These are phyloP conservation scores for Melopsittacus undulatus DNA, from an alignment of 2,797 vertebrate species.

Conservation along the genomic window DNA sequence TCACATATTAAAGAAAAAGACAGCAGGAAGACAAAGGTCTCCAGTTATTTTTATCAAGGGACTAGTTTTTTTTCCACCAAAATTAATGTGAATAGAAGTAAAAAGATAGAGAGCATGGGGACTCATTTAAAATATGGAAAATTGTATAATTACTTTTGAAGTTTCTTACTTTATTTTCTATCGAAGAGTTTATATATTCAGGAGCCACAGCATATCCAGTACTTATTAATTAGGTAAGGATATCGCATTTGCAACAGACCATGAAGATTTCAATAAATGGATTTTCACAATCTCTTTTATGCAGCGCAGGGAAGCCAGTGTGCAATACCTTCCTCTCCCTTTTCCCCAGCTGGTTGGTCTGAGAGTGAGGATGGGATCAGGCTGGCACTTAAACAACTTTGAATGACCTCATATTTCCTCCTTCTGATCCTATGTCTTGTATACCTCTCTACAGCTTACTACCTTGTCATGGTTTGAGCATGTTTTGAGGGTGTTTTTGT, in stretches of 20 bases:
- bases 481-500: too few species aligned
- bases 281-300: neutral
- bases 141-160: neutral
- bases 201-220: neutral
- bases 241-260: fast-evolving
- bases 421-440: neutral
- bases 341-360: neutral
- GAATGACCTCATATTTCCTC: neutral
- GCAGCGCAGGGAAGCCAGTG: neutral
- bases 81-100: neutral
- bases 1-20: neutral
- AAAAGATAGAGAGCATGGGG: fast-evolving
- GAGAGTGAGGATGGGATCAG: neutral
- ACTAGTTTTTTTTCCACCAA: neutral
- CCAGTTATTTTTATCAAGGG: neutral
- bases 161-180: neutral
- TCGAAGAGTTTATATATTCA: neutral
- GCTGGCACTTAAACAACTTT: neutral
- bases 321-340: neutral
- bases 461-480: too few species aligned
- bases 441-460: neutral
- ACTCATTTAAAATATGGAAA: neutral
- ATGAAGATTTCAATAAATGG: neutral
- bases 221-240: neutral
- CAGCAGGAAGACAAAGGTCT: neutral